Evolutionary conservation across 2,888 invertebrate species (phyloP).

Genomic region (Eupithecia inturbata): DNA sequence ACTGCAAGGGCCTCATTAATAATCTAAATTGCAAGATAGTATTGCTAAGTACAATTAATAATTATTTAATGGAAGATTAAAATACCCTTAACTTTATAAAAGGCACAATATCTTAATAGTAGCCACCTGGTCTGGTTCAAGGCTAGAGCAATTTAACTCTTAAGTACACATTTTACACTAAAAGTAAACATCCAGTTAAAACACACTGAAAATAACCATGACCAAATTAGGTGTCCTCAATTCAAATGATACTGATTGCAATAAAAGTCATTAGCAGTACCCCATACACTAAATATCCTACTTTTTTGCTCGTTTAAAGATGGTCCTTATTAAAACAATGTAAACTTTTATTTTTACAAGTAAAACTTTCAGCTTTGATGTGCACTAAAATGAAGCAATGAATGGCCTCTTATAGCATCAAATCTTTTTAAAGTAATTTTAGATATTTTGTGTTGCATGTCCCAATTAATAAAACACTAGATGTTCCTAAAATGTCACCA

Average conservation of each 20-base stretch:
- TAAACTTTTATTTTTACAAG: neutral
- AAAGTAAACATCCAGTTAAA: conserved; percentile 38
- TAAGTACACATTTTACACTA: conserved; percentile 28
- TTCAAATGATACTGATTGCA: conserved; percentile 31
- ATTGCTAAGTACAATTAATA: conserved; percentile 27
- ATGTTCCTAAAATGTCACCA: neutral
- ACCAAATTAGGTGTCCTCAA: conserved; percentile 49
- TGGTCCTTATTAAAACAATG: neutral
- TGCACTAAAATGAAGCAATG: neutral
- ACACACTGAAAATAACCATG: conserved; percentile 46
- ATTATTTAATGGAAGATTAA: conserved; percentile 9
- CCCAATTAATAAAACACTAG: neutral
- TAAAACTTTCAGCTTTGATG: neutral
- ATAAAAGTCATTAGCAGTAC: neutral
- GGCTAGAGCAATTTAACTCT: conserved; percentile 22
- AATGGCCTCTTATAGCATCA: neutral
- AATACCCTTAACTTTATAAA: conserved; percentile 17
- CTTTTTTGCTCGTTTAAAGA: neutral
- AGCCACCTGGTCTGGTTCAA: conserved; percentile 35
- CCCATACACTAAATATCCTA: neutral
- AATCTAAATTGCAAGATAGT: conserved; percentile 25
- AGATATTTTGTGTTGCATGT: neutral
- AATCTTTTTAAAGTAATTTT: neutral
- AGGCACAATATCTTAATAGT: conserved; percentile 14
- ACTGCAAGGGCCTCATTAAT: conserved; percentile 10